Base-by-base conservation (phyloP, 2,888 invertebrate species). In the Meteorus cinctellus region DNA sequence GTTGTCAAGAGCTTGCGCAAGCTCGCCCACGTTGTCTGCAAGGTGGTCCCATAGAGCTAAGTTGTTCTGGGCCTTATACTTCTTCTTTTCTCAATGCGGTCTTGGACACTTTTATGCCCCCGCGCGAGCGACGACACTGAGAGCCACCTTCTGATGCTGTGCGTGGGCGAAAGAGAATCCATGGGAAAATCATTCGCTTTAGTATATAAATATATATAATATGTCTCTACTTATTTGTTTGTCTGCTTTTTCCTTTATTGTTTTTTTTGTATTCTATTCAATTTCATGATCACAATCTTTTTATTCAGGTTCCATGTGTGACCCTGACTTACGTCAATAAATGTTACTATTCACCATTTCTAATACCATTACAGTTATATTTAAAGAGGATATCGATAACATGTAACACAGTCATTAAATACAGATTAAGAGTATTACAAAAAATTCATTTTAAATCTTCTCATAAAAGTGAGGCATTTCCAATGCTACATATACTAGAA, bases 51-150 rank as follows among this genome's bases (percentile, higher is more conserved):
- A 55, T 78, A 81, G 82, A 82, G 82, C 82, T 86, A 86, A 85
- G 84, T 83, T 85, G 84, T 86, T 85, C 83, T 29, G 81, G 83
- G 82, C 82, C 84, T 83, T 77, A 68, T 51, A 55, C 55, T 70
- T 68, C 66, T 68, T 41, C 69, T 65, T 55, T 69, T 45, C 70
- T 51, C 73, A 72, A 72, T 79, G 80, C 12, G 31, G 31, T 5
- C 74, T 77, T 67, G 79, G 87, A 87, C 86, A 87, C 87, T 87
- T 88, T 88, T 88, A 87, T 87, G 86, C 86, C 84, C 84, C 84
- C 84, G 86, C 62, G 84, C 85, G 84, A 86, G 84, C 86, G 85
- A 87, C 85, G 84, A 86, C 86, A 78, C 73, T 55, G 55, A 70
- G 31, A 48, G 51, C 41, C 27, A 59, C 59, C 74, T 62, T n/a